Percentiles rank a stretch among this genome's conserved stretches.
phyloP scores from a whole-genome alignment of 2,888 invertebrate species.

The Lissonota sp. region DNA sequence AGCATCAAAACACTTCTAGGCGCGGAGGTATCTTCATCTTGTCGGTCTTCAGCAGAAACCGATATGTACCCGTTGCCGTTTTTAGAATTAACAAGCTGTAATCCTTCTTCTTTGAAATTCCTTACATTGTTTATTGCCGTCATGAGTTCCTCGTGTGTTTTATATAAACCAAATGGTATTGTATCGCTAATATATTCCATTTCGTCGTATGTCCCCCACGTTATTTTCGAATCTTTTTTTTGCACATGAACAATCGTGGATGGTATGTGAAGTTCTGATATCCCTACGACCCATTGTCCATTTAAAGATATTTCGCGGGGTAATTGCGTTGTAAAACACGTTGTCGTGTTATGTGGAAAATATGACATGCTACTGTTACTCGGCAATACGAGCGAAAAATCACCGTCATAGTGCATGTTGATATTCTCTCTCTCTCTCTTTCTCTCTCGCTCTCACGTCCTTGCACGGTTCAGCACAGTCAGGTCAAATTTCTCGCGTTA shows the following conservation, averaged over 20 bases:
- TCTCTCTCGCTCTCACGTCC: neutral
- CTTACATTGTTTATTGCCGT: slow-evolving; percentile 14
- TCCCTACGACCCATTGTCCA: neutral
- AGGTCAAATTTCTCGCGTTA: neutral
- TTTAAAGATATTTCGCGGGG: slow-evolving; percentile 3
- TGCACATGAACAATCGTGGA: slow-evolving; percentile 1
- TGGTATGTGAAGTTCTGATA: slow-evolving; percentile 9
- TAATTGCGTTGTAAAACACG: neutral
- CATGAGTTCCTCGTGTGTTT: slow-evolving; percentile 21
- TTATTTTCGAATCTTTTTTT: neutral
- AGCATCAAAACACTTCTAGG: neutral
- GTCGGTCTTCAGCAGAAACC: neutral
- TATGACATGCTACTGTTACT: slow-evolving; percentile 34
- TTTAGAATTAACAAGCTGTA: neutral
- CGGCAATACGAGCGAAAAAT: slow-evolving; percentile 22
- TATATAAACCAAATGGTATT: neutral
- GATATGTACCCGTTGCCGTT: neutral
- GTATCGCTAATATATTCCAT: neutral
- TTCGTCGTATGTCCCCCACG: neutral
- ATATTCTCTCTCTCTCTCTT: neutral
- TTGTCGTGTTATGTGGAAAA: slow-evolving; percentile 17
- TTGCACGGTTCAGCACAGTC: neutral
- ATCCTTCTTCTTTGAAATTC: neutral
- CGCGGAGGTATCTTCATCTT: neutral
- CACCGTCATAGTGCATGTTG: neutral